Base-by-base conservation (phyloP, 2,888 invertebrate species). In the Halictus ligatus region DNA sequence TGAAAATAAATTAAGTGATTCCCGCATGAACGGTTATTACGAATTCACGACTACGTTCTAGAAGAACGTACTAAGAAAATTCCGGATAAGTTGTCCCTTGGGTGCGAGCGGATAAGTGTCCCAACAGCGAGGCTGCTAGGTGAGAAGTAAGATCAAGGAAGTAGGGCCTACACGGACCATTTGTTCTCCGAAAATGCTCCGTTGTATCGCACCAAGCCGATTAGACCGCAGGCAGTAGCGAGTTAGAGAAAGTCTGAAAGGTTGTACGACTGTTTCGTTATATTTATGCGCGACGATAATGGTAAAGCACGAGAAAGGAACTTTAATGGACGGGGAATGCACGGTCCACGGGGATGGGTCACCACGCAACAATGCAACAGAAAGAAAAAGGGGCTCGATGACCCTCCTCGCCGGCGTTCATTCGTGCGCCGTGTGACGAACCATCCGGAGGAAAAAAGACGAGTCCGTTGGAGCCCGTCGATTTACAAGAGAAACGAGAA, bases 351-450 rank as follows among this genome's bases (percentile, higher is more conserved):
- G 78, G 80, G 81, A 83, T 75, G 81, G 91, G 84, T 87, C 89
- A 85, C 78, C 82, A 48, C 84, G 82, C 81, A 89, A 91, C 92
- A 86, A 91, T 89, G 92, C 85, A 80, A 88, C 77, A 54, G 72
- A 60, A 67, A 79, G 69, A 74, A 83, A 87, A 82, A 78, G 60
- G 78, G 73, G 75, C 81, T 83, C 88, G 88, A 88, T 81, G 88
- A 88, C 85, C 88, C 74, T 71, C 75, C 74, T 71, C 75, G 64
- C 75, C 69, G 77, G 71, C 46, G 64, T 72, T 78, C 71, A 58
- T 80, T 82, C 71, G 73, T 80, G 73, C 74, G 81, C 60, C 54
- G 74, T 76, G 81, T 86, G 82, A 80, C 71, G 84, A 79, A 77
- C 86, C 77, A 54, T 46, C 74, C 60, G 29, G 54, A n/a, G 25